Base-by-base conservation (phyloP, 2,797 vertebrate species). In the Argyrosomus regius region DNA sequence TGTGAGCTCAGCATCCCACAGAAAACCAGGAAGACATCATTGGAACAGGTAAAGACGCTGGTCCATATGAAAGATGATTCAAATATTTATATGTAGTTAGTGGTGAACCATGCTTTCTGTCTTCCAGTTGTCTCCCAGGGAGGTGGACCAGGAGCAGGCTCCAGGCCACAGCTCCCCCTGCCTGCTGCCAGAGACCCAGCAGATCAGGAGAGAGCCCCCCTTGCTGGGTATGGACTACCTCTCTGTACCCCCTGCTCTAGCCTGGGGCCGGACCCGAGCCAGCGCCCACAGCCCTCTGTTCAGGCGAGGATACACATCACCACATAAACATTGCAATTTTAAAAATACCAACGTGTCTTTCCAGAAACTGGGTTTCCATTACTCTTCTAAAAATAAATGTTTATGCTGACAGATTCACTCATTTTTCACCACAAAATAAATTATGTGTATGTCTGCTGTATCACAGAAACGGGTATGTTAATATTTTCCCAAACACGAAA, bases 211-310 rank as follows among this genome's bases (percentile, higher is more conserved):
- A 85, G 96, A 96, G 58, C 84, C 88, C 14, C 86, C 90, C 8
- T 75, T 92, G 0, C 63, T 94, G 66, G 94, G 96, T 72, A 98
- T 98, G 97, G 96, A 98, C 91, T 98, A 98, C 87, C 94, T 98
- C 81, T 96, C 96, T 13, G 97, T 98, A 35, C 97, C 97, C 10
- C 96, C 97, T 12, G 95, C 97, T 14, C 88, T 98, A 52, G 95
- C 96, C 69, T 98, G 97, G 97, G 96, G 96, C 22, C 93, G 97
- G 89, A 96, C 96, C 63, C 93, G 97, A 45, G 95, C 96, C 79
- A 97, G 94, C 14, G 96, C 96, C 60, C 97, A 98, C 90, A 98
- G 97, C 80, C 97, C 97, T 62, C 89, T 98, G 35, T 98, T 98
- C 95, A 97, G 97, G 97, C 96, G 93, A 90, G 88, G 22, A 86